Evolutionary conservation across 92 coral and sea anemone genomes (phyloP), one percentile per base, ranked within the genome.

Genomic region (Bergia puertoricense): DNA sequence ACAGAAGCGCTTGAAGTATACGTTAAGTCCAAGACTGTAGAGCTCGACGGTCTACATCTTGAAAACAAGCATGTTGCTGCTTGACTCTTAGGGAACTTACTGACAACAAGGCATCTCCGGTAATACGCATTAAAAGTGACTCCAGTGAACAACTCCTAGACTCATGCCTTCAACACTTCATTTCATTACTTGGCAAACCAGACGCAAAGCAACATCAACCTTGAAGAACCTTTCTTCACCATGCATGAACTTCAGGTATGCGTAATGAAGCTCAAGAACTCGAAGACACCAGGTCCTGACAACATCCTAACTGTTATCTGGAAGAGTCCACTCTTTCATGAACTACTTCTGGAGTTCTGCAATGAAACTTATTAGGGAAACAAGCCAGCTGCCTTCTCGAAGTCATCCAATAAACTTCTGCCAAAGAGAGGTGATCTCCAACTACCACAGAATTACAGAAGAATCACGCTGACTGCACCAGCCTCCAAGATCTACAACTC

Each of bases 181-280:
- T 50, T 71, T 43, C 59, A 59, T 18, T 85, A 79, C 48, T 77
- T 8, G 75, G 88, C 68, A 84, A 84, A 59, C 88, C 88, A 1
- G 88, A 84, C n/a, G 88, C 88, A 84, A 74, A 2, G 66, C 48
- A 65, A 69, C 81, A 68, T 8, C 82, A 86, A 74, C 79, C 66
- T 50, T 72, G 89, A 86, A 75, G 23, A 37, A 45, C 89, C 82
- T 75, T 86, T 86, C 89, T 86, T 86, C 81, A 86, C n/a, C n/a
- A n/a, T n/a, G n/a, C n/a, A n/a, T n/a, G 80, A 83, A 62, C 87
- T 85, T 85, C 81, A 69, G 68, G 77, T 65, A 30, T 69, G 88
- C 57, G 3, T 54, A 11, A 81, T 18, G 5, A 81, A 81, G 71
- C 85, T 81, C 51, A 81, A 81, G 71, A 81, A 81, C 50, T 81